phyloP scores from a whole-genome alignment of 2,888 invertebrate genomes.

The Drosophila mulleri region DNA sequence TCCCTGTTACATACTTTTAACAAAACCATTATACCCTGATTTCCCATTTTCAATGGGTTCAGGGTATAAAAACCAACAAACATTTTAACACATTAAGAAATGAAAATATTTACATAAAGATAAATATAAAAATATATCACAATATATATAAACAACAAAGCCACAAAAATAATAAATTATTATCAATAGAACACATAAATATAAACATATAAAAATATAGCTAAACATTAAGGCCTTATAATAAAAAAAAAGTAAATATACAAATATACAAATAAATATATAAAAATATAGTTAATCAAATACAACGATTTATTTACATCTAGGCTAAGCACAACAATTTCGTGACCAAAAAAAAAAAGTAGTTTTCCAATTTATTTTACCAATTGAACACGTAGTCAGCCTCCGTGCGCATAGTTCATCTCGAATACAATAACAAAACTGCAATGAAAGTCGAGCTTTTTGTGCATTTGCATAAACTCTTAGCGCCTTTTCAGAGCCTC shows the following conservation, averaged over 20 bases:
- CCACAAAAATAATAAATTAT: not conserved
- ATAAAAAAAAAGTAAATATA: not conserved
- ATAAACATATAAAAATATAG: not conserved
- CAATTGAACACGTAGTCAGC: not conserved
- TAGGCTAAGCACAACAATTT: not conserved
- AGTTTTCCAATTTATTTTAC: not conserved
- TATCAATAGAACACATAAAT: not conserved
- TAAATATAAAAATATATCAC: not conserved
- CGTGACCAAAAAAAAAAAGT: not conserved
- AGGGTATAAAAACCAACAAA: too few relatives aligned
- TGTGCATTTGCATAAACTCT: conserved; percentile 7
- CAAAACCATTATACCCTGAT: too few relatives aligned
- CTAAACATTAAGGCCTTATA: too few relatives aligned
- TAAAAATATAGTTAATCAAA: not conserved
- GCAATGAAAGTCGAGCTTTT: not conserved
- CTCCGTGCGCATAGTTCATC: not conserved
- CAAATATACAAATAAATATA: not conserved
- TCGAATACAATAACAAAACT: conserved; percentile 1
- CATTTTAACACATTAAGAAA: too few relatives aligned
- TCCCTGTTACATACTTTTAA: too few relatives aligned
- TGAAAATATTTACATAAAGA: fast-evolving
- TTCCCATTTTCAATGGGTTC: too few relatives aligned
- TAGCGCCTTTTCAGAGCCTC: conserved; percentile 16
- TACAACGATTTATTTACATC: not conserved
- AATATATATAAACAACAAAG: not conserved